phyloP scores from a whole-genome alignment of 2,797 vertebrate genomes.

The Echeneis naucrates region DNA sequence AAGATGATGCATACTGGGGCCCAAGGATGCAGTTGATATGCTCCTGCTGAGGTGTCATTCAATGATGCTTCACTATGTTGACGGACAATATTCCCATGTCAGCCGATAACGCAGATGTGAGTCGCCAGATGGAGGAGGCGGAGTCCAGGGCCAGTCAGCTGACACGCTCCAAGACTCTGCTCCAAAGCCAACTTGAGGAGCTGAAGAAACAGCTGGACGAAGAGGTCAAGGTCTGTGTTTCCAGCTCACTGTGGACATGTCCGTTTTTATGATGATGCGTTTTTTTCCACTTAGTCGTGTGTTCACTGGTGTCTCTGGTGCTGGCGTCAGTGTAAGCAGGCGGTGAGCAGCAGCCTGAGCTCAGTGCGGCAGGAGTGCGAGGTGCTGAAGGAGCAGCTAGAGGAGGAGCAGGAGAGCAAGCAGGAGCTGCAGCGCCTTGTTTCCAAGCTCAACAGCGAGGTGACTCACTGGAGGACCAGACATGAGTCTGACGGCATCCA shows the following conservation, averaged over 20 bases:
- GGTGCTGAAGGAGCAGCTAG: constrained; percentile 87
- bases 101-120: constrained; percentile 86
- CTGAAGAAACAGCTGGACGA: constrained; percentile 87
- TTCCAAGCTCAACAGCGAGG: constrained; percentile 88
- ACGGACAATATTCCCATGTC: constrained; percentile 25
- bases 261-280: neutral
- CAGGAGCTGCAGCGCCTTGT: constrained; percentile 87
- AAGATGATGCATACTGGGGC: too few species aligned
- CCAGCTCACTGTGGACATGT: neutral
- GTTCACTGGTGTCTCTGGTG: neutral
- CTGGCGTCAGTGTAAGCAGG: constrained; percentile 75
- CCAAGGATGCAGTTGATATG: too few species aligned
- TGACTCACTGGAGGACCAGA: constrained; percentile 85
- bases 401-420: constrained; percentile 90
- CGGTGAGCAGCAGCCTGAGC: constrained; percentile 68
- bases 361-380: constrained; percentile 80
- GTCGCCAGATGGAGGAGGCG: constrained; percentile 82
- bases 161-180: constrained; percentile 78
- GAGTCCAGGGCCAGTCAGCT: constrained; percentile 81
- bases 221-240: constrained; percentile 84
- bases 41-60: too few species aligned
- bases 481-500: constrained; percentile 85
- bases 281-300: neutral
- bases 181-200: constrained; percentile 83
- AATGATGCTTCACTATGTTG: neutral